Evolutionary conservation across 1,140 invertebrate species (phyloP).

Genomic region (Patella vulgata): DNA sequence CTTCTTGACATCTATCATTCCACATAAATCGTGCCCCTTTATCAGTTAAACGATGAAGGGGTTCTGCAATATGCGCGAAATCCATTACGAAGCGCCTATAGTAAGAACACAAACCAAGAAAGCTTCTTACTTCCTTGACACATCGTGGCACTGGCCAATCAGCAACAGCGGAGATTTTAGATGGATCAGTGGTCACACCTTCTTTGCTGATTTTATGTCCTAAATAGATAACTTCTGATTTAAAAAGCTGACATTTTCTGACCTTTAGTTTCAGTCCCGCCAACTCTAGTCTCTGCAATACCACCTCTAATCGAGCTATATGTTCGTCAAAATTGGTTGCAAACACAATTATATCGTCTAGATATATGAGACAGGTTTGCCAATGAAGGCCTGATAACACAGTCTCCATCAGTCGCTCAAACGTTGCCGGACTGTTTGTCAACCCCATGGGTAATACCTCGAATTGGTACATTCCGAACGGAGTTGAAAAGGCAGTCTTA

Average conservation of each 20-base stretch:
- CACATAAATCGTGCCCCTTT: conserved; percentile 24
- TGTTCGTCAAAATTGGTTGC: conserved; percentile 23
- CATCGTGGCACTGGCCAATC: conserved; percentile 28
- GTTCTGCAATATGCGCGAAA: conserved; percentile 26
- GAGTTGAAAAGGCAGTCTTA: conserved; percentile 41
- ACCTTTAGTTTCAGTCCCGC: conserved; percentile 32
- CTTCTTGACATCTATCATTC: conserved; percentile 21
- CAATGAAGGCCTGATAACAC: conserved; percentile 27
- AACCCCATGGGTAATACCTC: conserved; percentile 31
- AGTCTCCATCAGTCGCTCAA: conserved; percentile 46
- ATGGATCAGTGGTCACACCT: conserved; percentile 9
- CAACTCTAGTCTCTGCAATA: conserved; percentile 16
- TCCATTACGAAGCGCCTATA: conserved; percentile 26
- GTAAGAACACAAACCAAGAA: conserved; percentile 33
- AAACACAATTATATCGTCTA: too few species aligned
- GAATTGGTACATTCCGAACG: conserved; percentile 35
- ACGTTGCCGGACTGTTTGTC: conserved; percentile 23
- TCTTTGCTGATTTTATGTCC: conserved; percentile 23
- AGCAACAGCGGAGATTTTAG: conserved; percentile 22
- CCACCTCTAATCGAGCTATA: conserved; percentile 10
- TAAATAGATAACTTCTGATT: conserved; percentile 28
- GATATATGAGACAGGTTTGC: too few species aligned
- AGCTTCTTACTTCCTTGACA: conserved; percentile 27
- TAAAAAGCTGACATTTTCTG: conserved; percentile 30
- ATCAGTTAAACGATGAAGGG: conserved; percentile 28